Evolutionary conservation across 2,797 vertebrate genomes (phyloP).

Genomic region (Enteromius trimaculatus): DNA sequence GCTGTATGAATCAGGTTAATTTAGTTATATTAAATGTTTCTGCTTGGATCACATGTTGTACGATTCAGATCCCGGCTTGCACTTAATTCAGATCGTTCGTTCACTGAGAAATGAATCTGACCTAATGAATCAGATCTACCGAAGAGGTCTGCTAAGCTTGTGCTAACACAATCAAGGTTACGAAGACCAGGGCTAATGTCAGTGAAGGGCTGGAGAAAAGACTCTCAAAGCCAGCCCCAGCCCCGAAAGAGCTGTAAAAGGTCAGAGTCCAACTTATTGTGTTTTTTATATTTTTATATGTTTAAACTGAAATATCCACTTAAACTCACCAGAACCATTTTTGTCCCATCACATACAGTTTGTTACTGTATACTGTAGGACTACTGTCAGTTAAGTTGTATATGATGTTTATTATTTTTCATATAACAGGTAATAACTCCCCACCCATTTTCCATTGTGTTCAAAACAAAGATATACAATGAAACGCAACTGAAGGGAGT

Average conservation of each 20-base stretch:
- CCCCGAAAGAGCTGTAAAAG: not conserved
- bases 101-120: constrained; percentile 47
- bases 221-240: no score
- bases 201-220: constrained; percentile 4
- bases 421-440: no score
- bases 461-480: constrained; percentile 49
- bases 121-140: constrained; percentile 30
- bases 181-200: constrained; percentile 19
- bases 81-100: constrained; percentile 39
- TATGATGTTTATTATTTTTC: not conserved
- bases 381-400: no score
- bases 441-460: constrained; percentile 24
- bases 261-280: not conserved
- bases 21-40: not conserved
- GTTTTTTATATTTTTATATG: not conserved
- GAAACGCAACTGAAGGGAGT: constrained; percentile 30
- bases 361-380: no score
- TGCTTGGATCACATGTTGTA: not conserved
- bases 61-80: not conserved
- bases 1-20: not conserved
- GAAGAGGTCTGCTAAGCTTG: constrained; percentile 33
- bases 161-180: constrained; percentile 35
- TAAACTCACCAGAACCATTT: constrained; percentile 5
- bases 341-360: not conserved
- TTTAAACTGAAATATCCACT: not conserved